Base-by-base conservation (phyloP, 2,797 vertebrate species). In the Lagodon rhomboides region DNA sequence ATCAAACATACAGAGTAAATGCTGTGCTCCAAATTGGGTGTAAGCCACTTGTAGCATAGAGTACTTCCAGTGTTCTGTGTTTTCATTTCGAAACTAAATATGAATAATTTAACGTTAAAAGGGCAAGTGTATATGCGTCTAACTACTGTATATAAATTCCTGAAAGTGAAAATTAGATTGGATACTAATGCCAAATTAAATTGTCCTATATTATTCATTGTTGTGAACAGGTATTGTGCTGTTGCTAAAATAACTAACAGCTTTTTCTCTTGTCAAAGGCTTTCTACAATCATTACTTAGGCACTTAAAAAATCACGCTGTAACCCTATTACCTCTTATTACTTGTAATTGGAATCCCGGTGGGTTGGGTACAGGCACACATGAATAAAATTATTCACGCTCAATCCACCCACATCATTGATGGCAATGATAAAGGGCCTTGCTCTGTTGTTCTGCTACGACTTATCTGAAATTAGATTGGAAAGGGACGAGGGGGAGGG, bases 381-480 rank as follows among this genome's bases (percentile, higher is more conserved):
- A 93, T 90, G 91, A 94, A 92, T 92, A 87, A 85, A 92, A 93
- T 94, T 90, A 92, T 92, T 90, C 82, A 91, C 58, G 75, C 91
- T 91, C 93, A 85, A 88, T 93, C 93, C 91, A 90, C 92, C 94
- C 93, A 93, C 93, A 87, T 92, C 93, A 91, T 90, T 91, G 93
- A 92, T 92, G 91, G 88, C 87, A 87, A 85, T 92, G 92, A 94
- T 95, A 92, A 93, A 93, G 90, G 91, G 87, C 85, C 85, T 80
- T 86, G 77, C 86, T 85, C 85, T 93, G 90, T 93, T 90, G 85
- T 92, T 92, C 91, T 93, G 88, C 87, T 90, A 77, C 67, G 77
- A 93, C 90, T 91, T 94, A 92, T 93, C 91, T 94, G 90, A 94
- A 93, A 95, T 95, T 93, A 94, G 90, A 94, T 93, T 93, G 93